Evolutionary conservation across 2,797 vertebrate species (phyloP).

Genomic region (Liasis olivaceus): DNA sequence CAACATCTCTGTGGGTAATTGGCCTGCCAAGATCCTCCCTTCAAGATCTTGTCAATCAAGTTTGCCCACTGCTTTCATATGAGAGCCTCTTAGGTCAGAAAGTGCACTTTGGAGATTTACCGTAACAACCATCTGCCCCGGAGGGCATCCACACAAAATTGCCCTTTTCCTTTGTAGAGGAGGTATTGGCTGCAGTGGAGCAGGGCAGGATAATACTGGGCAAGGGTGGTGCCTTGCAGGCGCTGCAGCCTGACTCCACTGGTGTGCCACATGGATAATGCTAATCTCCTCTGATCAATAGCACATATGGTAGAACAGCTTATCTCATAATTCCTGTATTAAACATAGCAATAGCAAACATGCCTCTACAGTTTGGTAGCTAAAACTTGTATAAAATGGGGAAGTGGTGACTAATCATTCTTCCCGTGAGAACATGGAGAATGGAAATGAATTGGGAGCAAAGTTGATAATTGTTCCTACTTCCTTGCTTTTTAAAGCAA

Average conservation of each 20-base stretch:
- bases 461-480: background rate
- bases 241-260: background rate
- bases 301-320: background rate
- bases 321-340: background rate
- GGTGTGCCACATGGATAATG: background rate
- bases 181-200: background rate
- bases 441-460: background rate
- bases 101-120: background rate
- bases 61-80: background rate
- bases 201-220: background rate
- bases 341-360: background rate
- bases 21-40: background rate
- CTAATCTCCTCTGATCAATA: background rate
- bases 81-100: background rate
- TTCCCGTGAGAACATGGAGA: background rate
- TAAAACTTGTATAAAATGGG: background rate
- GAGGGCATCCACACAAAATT: background rate
- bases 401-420: constrained; percentile 3
- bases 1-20: background rate
- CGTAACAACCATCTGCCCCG: background rate
- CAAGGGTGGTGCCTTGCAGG: background rate
- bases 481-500: constrained; percentile 1
- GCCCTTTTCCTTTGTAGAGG: background rate
- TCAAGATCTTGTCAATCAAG: background rate
- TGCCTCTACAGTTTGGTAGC: background rate